Evolutionary conservation across 2,113 vertebrate species (phyloP), one percentile per base, ranked within the genome.

Genomic region (Tragelaphus imberbis): DNA sequence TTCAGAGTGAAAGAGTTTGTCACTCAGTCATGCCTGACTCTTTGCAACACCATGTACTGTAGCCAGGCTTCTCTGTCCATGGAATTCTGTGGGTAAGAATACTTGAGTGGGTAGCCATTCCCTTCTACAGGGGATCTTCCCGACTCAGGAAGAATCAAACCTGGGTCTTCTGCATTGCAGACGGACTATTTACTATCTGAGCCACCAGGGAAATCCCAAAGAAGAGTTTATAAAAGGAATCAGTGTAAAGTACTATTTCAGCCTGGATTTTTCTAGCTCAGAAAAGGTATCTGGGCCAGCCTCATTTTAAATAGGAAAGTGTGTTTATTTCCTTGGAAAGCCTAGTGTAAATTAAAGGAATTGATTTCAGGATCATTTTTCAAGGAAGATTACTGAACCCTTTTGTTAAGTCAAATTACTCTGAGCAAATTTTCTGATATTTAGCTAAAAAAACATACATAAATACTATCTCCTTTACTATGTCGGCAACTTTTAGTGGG

Each of bases 321-420:
- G 87, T 94, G 68, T 89, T 97, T 94, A 97, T 88, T 97, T 97
- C 87, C 27, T 95, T 84, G 97, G 81, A 96, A 90, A 90, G 2
- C 1, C 95, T 94, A 92, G 88, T 75, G 55, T 84, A 98, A 98
- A 77, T 92, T 71, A 98, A 97, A 91, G 65, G 16, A 30, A 92
- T 47, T 88, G 97, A 97, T 95, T 98, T 95, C 88, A 97, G 91
- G 96, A 90, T 63, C 92, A 55, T 23, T 95, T 98, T 97, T 97
- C 90, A 95, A 93, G 96, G 96, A 98, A 98, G 84, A 91, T 17
- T 58, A 56, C 28, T 96, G 94, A 97, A 96, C 36, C 59, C 82
- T 95, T 91, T 44, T 63, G 93, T 88, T 59, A 81, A 98, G 96
- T 71, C 53, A 56, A 94, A 93, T 47, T 98, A 53, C 63, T 92